phyloP scores from a whole-genome alignment of 2,888 invertebrate genomes.

The Brenthis ino region DNA sequence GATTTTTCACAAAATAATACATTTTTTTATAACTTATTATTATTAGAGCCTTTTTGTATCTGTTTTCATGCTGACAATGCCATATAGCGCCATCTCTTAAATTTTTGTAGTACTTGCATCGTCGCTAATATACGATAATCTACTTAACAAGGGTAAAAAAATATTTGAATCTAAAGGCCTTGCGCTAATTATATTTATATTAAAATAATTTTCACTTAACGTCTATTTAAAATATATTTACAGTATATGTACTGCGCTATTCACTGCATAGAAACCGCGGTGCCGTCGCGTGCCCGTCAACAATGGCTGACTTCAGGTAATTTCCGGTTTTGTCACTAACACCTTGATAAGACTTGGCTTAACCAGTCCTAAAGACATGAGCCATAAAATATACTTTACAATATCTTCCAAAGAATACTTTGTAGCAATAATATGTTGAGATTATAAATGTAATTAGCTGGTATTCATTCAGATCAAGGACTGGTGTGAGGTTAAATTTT shows the following conservation, averaged over 20 bases:
- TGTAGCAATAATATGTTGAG: slow-evolving; percentile 17
- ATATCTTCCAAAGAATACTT: slow-evolving; percentile 12
- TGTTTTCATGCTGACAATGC: too few relatives aligned
- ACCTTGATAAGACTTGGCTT: slow-evolving; percentile 20
- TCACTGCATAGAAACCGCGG: slow-evolving; percentile 35
- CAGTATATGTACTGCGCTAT: slow-evolving; percentile 21
- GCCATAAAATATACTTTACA: slow-evolving; percentile 6
- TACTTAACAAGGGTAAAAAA: too few relatives aligned
- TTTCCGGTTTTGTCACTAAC: slow-evolving; percentile 53
- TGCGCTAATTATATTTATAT: too few relatives aligned
- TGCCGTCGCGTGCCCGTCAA: slow-evolving; percentile 45
- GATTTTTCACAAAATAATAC: too few relatives aligned
- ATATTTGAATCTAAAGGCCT: too few relatives aligned
- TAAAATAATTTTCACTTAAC: too few relatives aligned
- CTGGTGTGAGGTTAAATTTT: slow-evolving; percentile 19
- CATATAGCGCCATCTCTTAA: too few relatives aligned
- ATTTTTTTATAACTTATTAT: too few relatives aligned
- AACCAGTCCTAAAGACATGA: slow-evolving; percentile 13
- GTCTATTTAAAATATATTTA: too few relatives aligned
- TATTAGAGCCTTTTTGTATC: too few relatives aligned
- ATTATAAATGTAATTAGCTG: slow-evolving; percentile 27
- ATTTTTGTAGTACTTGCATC: too few relatives aligned
- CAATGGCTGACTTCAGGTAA: slow-evolving; percentile 42
- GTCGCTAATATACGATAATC: too few relatives aligned
- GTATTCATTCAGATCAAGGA: slow-evolving; percentile 30